Conservation (phyloP, 2,113 vertebrate genomes). For the Elachura formosa region DNA sequence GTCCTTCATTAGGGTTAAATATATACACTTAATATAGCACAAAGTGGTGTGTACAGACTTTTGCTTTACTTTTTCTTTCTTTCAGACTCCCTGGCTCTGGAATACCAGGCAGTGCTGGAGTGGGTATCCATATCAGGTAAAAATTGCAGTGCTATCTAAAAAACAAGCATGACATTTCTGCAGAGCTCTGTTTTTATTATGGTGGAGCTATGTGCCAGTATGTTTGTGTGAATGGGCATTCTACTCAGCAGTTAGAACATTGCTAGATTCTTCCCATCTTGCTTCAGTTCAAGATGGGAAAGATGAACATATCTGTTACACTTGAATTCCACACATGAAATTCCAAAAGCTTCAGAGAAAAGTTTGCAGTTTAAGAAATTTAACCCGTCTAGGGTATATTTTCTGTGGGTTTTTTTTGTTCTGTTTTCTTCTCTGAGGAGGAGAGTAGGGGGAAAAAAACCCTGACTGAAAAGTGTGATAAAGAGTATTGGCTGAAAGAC, state of each 20-base stretch:
- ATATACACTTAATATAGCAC: background rate
- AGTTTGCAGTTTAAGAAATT: background rate
- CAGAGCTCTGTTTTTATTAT: background rate
- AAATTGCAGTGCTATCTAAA: background rate
- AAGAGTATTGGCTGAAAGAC: background rate
- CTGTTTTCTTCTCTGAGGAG: rapidly evolving
- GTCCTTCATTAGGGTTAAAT: background rate
- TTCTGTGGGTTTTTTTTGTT: too few species aligned
- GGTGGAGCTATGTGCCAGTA: background rate
- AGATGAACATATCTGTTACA: background rate
- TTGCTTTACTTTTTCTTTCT: background rate
- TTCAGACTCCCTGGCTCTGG: constrained; percentile 92
- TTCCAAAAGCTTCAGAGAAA: background rate
- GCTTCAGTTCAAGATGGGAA: background rate
- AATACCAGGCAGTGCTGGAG: constrained; percentile 96
- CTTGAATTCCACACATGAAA: background rate
- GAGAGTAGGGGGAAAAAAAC: rapidly evolving
- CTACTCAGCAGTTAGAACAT: background rate
- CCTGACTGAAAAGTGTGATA: background rate
- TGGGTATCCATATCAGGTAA: constrained; percentile 97
- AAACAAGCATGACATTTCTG: background rate
- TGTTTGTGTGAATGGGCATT: background rate
- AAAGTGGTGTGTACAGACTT: background rate
- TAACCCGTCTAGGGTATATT: background rate
- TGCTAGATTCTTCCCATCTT: background rate